Evolutionary conservation across 2,113 vertebrate species (phyloP).

Genomic region (Callocephalon fimbriatum): DNA sequence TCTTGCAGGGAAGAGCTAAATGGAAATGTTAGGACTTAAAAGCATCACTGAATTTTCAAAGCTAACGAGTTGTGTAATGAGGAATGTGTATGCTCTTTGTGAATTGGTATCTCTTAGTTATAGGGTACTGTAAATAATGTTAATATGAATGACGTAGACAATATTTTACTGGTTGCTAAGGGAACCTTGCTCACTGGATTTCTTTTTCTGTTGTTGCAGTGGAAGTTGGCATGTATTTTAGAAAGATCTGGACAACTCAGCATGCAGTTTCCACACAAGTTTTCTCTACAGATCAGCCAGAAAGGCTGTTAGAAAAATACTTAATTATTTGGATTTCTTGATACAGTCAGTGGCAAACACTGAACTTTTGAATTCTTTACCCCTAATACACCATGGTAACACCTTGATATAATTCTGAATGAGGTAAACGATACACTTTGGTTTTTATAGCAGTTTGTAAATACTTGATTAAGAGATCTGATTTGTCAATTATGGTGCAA

Average conservation of each 20-base stretch:
- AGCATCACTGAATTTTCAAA: not conserved
- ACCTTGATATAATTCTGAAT: not conserved
- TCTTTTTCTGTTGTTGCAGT: not conserved
- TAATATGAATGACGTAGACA: slow-evolving; percentile 35
- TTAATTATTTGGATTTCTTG: not conserved
- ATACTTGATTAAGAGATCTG: not conserved
- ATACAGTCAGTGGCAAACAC: not conserved
- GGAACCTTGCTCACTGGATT: slow-evolving; percentile 44
- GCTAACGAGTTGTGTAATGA: not conserved
- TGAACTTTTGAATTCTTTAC: not conserved
- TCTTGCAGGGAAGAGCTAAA: not conserved
- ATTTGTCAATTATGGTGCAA: not conserved
- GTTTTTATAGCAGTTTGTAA: not conserved
- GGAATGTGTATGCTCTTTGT: not conserved
- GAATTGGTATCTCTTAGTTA: slow-evolving; percentile 3
- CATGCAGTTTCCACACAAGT: not conserved
- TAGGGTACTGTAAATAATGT: slow-evolving; percentile 39
- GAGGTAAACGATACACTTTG: not conserved
- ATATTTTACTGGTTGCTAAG: slow-evolving; percentile 63
- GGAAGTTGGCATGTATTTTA: slow-evolving; percentile 3
- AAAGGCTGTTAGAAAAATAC: not conserved
- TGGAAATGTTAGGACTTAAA: not conserved
- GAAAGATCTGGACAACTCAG: slow-evolving; percentile 33
- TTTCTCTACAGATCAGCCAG: not conserved
- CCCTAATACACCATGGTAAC: not conserved